phyloP scores from a whole-genome alignment of 2,888 invertebrate species.

The Iphiclides podalirius region DNA sequence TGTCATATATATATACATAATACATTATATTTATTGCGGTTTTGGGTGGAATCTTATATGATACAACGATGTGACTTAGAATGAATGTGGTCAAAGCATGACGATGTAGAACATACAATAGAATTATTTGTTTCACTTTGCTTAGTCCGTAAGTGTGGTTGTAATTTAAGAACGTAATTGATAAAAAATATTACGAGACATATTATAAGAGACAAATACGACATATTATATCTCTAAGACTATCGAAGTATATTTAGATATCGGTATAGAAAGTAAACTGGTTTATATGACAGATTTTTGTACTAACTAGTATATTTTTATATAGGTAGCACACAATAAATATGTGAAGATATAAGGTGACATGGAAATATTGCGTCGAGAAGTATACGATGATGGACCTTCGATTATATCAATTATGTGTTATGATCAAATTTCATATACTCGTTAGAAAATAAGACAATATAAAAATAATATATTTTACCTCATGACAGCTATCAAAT shows the following conservation, averaged over 20 bases:
- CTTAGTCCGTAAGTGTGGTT: slow-evolving; percentile 25
- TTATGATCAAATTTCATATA: slow-evolving; percentile 70
- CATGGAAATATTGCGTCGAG: too few relatives aligned
- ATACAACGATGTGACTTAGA: slow-evolving; percentile 52
- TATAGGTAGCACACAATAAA: neutral
- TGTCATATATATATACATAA: too few relatives aligned
- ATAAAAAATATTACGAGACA: too few relatives aligned
- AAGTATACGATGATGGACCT: neutral
- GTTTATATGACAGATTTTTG: slow-evolving; percentile 13
- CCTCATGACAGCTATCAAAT: neutral
- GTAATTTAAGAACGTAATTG: slow-evolving; percentile 19
- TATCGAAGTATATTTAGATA: too few relatives aligned
- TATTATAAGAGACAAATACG: too few relatives aligned
- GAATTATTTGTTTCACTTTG: slow-evolving; percentile 27
- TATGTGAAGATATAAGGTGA: too few relatives aligned
- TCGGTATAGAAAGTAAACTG: neutral
- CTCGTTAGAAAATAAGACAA: slow-evolving; percentile 35
- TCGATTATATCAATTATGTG: slow-evolving; percentile 12
- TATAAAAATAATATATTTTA: slow-evolving; percentile 17
- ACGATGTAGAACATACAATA: slow-evolving; percentile 28
- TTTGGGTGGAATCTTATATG: slow-evolving; percentile 46
- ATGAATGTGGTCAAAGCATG: too few relatives aligned
- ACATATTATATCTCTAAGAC: too few relatives aligned
- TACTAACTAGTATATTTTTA: slow-evolving; percentile 10
- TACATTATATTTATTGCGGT: slow-evolving; percentile 15